Evolutionary conservation across 30 jellyfish, hydroid and myxozoan genomes (phyloP), one percentile per base, ranked within the genome.

Genomic region (Chrysaora quinquecirrha): DNA sequence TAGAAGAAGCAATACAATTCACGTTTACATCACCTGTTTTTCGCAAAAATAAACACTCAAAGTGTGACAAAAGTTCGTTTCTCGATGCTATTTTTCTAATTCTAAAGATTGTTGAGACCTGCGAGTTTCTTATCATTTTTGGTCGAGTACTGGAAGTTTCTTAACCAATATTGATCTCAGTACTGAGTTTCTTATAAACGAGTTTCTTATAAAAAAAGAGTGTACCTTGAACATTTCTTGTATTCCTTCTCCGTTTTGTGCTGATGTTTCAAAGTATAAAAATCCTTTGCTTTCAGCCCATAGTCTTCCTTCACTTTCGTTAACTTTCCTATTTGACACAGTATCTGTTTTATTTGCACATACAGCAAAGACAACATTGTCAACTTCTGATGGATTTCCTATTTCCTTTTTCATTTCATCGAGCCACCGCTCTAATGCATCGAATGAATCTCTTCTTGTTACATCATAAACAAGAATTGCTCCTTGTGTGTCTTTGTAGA

Each of bases 251-350:
- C 98, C 98, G 27, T 72, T 83, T 28, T 64, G 96, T 3, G 98
- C 96, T 6, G 98, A 91, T 4, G 95, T 80, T 38, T 91, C 98
- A 73, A 91, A 91, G 50, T 84, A 91, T 18, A 48, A 76, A 73
- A 66, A 86, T 12, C 96, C 96, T 14, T 85, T 69, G 48, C 83
- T 91, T 32, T 78, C 82, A 23, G 98, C 98, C 98, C 98, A 91
- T 24, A 68, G 75, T 52, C 86, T 83, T 9, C 96, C 98, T 28
- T 84, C 89, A 56, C 87, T 76, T 34, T 73, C 88, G 32, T 90
- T 86, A 28, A 90, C 88, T 1, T 19, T 30, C 27, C 97, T 69
- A 24, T 22, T 62, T 0, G 80, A 18, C 11, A 61, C 18, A 30
- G 31, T 78, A 73, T 78, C 89, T 21, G 52, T 63, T 50, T 91